Conservation (phyloP, 2,797 vertebrate species). For the Psittacula derbiana region DNA sequence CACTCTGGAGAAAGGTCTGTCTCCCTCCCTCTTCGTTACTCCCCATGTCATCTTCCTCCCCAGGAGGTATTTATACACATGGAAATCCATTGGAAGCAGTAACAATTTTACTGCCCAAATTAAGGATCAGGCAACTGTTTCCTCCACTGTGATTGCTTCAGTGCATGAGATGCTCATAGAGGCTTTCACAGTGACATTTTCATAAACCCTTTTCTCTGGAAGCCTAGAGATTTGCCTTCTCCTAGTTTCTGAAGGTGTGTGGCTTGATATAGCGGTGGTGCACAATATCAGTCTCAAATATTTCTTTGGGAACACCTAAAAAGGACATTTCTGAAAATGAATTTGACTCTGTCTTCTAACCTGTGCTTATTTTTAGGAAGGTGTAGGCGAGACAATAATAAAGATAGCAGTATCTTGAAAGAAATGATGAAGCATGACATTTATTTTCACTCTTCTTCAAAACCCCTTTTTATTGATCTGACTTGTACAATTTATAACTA, state of each 20-base stretch:
- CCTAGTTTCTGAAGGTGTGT: not conserved
- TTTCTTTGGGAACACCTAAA: slow-evolving; percentile 16
- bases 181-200: not conserved
- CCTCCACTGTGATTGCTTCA: not conserved
- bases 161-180: not conserved
- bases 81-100: not conserved
- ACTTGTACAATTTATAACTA: slow-evolving; percentile 34
- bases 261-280: not conserved
- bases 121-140: not conserved
- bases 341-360: slow-evolving; percentile 43
- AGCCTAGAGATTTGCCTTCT: not conserved
- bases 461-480: slow-evolving; percentile 61
- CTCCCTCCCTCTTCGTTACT: not conserved
- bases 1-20: not conserved
- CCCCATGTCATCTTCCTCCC: not conserved
- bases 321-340: slow-evolving; percentile 42
- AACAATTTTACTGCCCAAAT: not conserved
- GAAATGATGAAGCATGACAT: slow-evolving; percentile 53
- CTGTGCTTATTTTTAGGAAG: slow-evolving; percentile 45
- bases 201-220: not conserved
- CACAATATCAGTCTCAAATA: not conserved
- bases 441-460: slow-evolving; percentile 52
- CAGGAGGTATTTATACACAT: not conserved
- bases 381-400: slow-evolving; percentile 28
- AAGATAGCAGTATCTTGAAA: slow-evolving; percentile 9